Base-by-base conservation (phyloP, 2,797 vertebrate genomes). In the Oophaga sylvatica region DNA sequence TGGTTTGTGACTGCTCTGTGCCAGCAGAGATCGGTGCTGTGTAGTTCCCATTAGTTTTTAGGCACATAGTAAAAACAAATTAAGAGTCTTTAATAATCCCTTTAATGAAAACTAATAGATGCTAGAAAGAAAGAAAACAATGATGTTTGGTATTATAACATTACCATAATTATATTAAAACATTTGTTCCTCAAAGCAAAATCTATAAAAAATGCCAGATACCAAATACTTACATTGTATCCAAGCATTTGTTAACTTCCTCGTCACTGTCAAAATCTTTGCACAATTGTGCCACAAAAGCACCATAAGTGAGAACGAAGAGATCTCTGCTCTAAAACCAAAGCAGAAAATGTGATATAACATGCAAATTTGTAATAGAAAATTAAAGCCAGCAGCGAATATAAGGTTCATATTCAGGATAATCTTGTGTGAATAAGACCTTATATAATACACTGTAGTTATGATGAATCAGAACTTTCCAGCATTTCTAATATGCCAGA, bases 251-350 rank as follows among this genome's bases (percentile, higher is more conserved):
- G 73, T 96, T 96, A 67, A 96, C 94, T 88, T 96, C 95, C 93
- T 96, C 95, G 91, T 96, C 95, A 89, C 93, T 95, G 90, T 95
- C 94, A 87, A 94, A 95, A 88, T 96, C 95, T 84, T 96, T 95
- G 88, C 95, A 96, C 45, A 96, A 90, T 41, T 96, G 95, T 62
- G 95, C 95, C 86, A 96, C 95, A 88, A 96, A 91, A 80, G 94
- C 94, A 57, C 95, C 95, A 57, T 96, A 96, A 0, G 95, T 95
- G 76, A 96, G 94, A 20, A 95, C 94, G 91, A 96, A 93, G 88
- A 96, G 95, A 88, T 96, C 95, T 93, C 93, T 95, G 86, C 93
- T 95, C 95, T 96, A 91, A 31, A 80, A 89, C 12, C n/a, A 83
- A 91, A 85, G 87, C 13, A 92, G 88, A 91, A 0, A 31, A 80